phyloP scores from a whole-genome alignment of 2,888 invertebrate genomes.

The Euzophera pinguis region DNA sequence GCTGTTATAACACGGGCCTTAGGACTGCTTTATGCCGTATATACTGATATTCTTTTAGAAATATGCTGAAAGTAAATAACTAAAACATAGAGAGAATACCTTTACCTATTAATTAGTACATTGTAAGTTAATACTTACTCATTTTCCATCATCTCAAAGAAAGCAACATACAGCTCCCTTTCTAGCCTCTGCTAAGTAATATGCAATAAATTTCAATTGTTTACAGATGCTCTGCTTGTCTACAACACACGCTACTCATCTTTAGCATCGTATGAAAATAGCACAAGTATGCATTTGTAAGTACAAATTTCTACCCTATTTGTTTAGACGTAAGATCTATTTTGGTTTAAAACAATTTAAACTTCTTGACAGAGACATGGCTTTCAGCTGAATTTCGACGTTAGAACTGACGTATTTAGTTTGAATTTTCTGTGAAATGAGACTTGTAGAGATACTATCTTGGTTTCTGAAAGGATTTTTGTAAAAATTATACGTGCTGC shows the following conservation, averaged over 20 bases:
- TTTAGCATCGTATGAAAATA: constrained; percentile 35
- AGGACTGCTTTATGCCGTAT: no score
- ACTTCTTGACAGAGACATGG: constrained; percentile 21
- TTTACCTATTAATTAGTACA: no score
- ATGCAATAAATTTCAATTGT: constrained; percentile 42
- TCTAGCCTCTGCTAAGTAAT: constrained; percentile 13
- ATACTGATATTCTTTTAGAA: no score
- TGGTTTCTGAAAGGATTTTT: no score
- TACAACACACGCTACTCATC: constrained; percentile 43
- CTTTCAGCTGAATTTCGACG: constrained; percentile 29
- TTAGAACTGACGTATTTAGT: constrained; percentile 21
- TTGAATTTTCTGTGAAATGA: constrained; percentile 22
- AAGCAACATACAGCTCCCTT: background rate
- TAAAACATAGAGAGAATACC: no score
- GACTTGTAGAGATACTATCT: background rate
- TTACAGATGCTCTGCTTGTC: constrained; percentile 58
- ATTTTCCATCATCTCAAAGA: background rate
- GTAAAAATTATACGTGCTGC: constrained; percentile 14
- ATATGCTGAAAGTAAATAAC: no score
- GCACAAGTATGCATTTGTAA: constrained; percentile 35
- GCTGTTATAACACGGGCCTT: no score
- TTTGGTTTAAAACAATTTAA: constrained; percentile 16
- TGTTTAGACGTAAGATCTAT: background rate
- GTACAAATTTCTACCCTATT: constrained; percentile 32
- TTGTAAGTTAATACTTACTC: no score